Evolutionary conservation across 2,797 vertebrate genomes (phyloP), one percentile per base, ranked within the genome.

Genomic region (Novumbra hubbsi): DNA sequence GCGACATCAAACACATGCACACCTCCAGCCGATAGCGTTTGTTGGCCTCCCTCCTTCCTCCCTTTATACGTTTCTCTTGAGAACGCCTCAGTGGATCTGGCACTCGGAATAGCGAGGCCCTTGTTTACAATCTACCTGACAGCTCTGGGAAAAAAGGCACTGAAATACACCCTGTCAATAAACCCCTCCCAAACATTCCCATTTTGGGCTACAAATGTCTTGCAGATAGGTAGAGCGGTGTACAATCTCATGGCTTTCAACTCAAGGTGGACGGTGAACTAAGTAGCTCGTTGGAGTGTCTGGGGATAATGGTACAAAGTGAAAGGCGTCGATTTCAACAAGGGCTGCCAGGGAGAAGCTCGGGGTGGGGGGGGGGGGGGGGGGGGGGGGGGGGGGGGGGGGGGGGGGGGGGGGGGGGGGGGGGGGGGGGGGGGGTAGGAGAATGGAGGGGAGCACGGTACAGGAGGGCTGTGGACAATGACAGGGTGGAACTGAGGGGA

Each of bases 161-260:
- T 45, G 73, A 86, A 82, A 83, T 83, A 86, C 73, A 82, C 32
- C 65, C 57, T 0, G 66, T 74, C 74, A 76, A 75, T 75, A 55
- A 82, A 76, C 63, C 3, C 67, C 63, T 2, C 67, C 0, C 0
- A n/a, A 70, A 72, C 70, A 69, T 64, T 38, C 63, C 17, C 60
- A 60, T 66, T 67, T 52, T 5, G 5, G 27, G 49, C 70, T 48
- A 38, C 14, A 49, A 73, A 65, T 27, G 60, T 50, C 65, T 76
- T 30, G 72, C 57, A 45, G 69, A 69, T 78, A 80, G 74, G 68
- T 68, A 68, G 50, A 77, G 19, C 45, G 1, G 70, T 32, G 73
- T 48, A 76, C 66, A 76, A 62, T 82, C 41, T 69, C 76, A 83
- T 78, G 78, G 65, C 55, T 80, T 81, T 87, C 85, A 82, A 81